A percentile compares a stretch with the other conserved stretches of the same genome.
phyloP scores from a whole-genome alignment of 2,888 invertebrate species.

The Phasia obesa region DNA sequence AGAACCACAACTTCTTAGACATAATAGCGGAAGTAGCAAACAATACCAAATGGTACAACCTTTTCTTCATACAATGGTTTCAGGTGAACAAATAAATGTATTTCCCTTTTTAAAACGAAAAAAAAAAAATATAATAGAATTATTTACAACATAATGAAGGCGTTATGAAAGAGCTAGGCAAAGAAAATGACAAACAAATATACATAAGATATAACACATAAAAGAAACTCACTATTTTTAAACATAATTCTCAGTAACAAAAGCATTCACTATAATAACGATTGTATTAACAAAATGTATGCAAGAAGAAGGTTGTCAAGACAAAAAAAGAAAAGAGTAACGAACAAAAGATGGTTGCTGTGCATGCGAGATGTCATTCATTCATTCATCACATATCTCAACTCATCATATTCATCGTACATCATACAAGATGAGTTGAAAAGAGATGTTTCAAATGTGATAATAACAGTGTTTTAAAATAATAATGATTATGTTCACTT shows the following conservation, averaged over 20 bases:
- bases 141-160: conserved; percentile 25
- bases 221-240: conserved; percentile 24
- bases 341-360: conserved; percentile 58
- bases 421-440: conserved; percentile 34
- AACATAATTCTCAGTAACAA: conserved; percentile 30
- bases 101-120: conserved; percentile 14
- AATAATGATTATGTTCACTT: conserved; percentile 3
- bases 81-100: conserved; percentile 7
- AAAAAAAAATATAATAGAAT: not conserved
- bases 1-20: not conserved
- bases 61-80: not conserved
- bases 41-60: conserved; percentile 28
- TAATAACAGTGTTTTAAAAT: conserved; percentile 29
- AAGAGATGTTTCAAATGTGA: conserved; percentile 14
- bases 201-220: not conserved
- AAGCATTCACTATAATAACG: conserved; percentile 31
- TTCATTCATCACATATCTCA: conserved; percentile 53
- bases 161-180: conserved; percentile 31
- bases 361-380: conserved; percentile 67
- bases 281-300: not conserved
- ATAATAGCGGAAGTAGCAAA: conserved; percentile 39
- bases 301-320: conserved; percentile 50
- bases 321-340: conserved; percentile 60
- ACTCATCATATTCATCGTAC: conserved; percentile 13
- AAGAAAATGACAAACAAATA: not conserved